Base-by-base conservation (phyloP, 2,113 vertebrate genomes). In the Patagioenas fasciata region DNA sequence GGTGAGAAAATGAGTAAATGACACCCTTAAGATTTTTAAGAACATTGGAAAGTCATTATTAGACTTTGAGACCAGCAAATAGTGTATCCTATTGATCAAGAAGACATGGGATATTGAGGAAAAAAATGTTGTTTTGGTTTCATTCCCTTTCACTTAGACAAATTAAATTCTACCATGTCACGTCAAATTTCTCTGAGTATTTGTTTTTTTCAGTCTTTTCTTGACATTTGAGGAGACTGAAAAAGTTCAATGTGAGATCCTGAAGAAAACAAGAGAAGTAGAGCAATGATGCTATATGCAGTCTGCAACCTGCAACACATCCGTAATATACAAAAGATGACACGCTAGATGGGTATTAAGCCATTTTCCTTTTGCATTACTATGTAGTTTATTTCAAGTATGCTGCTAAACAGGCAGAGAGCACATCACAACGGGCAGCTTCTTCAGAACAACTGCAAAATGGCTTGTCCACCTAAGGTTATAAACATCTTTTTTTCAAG, bases 201-300 rank as follows among this genome's bases (percentile, higher is more conserved):
- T 95, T 88, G 95, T 97, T 97, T 87, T 88, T 88, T 93, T 78
- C 87, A 91, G 29, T 94, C 79, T 80, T 44, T 66, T 13, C 71
- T 87, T 93, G 78, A 91, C 80, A 85, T 94, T 95, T 96, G 91
- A 96, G 64, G 89, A 93, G 91, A 95, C 34, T 83, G 65, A 84
- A 93, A 94, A 92, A 23, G 69, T 91, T 97, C 60, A 61, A 4
- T 67, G 32, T 28, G 48, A 85, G 36, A 50, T 20, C 7, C 23
- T 17, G 36, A 65, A 57, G n/a, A n/a, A 84, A 81, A 91, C 73
- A 21, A 36, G 13, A 21, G 20, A 38, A 56, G 14, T 25, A 71
- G 36, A 51, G 29, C 6, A 56, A 40, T 24, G 42, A 64, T 28
- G 18, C 9, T 40, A 9, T 15, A 26, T 20, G 31, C 13, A 1